These are phyloP conservation scores for Anneissia japonica DNA, from an alignment of 35 echinoderm and acorn worm species.

Conservation along the genomic window DNA sequence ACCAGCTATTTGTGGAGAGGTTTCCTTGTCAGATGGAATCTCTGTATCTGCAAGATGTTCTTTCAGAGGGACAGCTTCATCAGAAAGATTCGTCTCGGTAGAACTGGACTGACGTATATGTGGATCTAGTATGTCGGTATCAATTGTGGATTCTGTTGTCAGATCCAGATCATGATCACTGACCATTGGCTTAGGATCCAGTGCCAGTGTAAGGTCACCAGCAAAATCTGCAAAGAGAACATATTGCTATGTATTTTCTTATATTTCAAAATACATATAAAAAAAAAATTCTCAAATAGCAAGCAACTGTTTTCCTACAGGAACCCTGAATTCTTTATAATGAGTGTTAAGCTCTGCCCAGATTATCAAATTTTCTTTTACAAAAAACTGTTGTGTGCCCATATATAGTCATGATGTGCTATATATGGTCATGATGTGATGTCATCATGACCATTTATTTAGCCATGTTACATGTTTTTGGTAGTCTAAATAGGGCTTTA, in stretches of 20 bases:
- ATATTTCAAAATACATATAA: too few species aligned
- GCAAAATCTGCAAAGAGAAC: conserved; percentile 61
- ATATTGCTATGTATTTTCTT: neutral
- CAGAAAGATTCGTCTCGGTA: neutral
- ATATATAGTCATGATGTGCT: too few species aligned
- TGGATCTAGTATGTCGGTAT: neutral
- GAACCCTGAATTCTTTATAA: too few species aligned
- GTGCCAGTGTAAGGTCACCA: conserved; percentile 77
- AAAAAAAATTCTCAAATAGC: too few species aligned
- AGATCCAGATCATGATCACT: conserved; percentile 69
- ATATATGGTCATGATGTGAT: too few species aligned
- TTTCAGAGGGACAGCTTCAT: neutral
- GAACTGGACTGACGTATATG: neutral
- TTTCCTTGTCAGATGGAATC: neutral
- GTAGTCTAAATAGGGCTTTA: too few species aligned
- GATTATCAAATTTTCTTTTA: too few species aligned
- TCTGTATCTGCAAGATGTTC: neutral
- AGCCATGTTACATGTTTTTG: too few species aligned
- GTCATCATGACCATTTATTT: too few species aligned
- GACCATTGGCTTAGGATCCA: conserved; percentile 57
- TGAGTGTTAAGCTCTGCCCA: too few species aligned
- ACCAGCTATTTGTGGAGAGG: neutral
- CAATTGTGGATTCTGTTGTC: conserved; percentile 39
- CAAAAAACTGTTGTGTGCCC: too few species aligned
- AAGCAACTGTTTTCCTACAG: neutral